phyloP scores from a whole-genome alignment of 2,888 invertebrate genomes.

The Rhorus exstirpatorius region DNA sequence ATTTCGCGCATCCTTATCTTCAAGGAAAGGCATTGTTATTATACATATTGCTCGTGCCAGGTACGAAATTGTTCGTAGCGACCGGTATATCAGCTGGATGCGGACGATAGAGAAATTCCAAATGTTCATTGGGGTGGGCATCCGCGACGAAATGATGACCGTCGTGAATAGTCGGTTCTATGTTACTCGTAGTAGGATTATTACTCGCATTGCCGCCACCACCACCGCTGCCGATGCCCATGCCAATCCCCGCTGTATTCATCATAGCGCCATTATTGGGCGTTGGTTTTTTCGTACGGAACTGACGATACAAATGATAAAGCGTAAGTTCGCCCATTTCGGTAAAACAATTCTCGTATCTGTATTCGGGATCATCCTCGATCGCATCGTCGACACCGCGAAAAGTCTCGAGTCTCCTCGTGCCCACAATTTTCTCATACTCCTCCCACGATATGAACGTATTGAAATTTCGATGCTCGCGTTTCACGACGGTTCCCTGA shows the following conservation, averaged over 20 bases:
- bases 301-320: slow-evolving; percentile 65
- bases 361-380: slow-evolving; percentile 62
- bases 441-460: slow-evolving; percentile 63
- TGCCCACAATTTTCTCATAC: slow-evolving; percentile 62
- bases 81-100: slow-evolving; percentile 64
- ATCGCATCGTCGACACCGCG: slow-evolving; percentile 58
- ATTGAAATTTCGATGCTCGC: slow-evolving; percentile 53
- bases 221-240: neutral
- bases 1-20: neutral
- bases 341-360: slow-evolving; percentile 67
- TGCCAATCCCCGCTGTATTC: slow-evolving; percentile 29
- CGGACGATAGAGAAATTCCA: slow-evolving; percentile 64
- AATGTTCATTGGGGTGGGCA: slow-evolving; percentile 52
- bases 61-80: slow-evolving; percentile 58
- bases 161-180: slow-evolving; percentile 61
- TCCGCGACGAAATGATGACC: slow-evolving; percentile 64
- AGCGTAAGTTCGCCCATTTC: slow-evolving; percentile 66
- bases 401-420: slow-evolving; percentile 58
- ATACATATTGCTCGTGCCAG: slow-evolving; percentile 66
- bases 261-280: slow-evolving; percentile 47
- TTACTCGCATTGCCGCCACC: slow-evolving; percentile 1
- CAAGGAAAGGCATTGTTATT: slow-evolving; percentile 66
- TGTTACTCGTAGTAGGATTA: slow-evolving; percentile 34
- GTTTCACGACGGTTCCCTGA: slow-evolving; percentile 37
- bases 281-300: slow-evolving; percentile 58